A percentile compares a stretch with the other conserved stretches of the same genome.
phyloP scores from a whole-genome alignment of 2,113 vertebrate species.

The Probosciger aterrimus region DNA sequence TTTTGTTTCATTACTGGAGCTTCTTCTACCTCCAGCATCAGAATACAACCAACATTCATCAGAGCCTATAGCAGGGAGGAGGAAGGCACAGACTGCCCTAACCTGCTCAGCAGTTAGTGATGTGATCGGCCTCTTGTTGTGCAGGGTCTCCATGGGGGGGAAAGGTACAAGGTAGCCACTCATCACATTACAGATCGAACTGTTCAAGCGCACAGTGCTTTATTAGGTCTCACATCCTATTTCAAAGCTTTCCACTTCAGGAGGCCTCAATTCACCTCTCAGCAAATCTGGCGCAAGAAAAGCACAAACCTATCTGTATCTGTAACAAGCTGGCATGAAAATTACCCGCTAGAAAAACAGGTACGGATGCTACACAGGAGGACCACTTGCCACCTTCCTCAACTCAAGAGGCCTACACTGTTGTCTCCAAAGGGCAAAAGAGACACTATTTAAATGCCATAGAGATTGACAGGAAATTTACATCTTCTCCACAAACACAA shows the following conservation, averaged over 20 bases:
- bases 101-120: neutral
- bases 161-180: neutral
- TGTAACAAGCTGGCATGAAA: neutral
- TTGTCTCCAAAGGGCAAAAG: fast-evolving
- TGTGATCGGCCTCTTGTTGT: neutral
- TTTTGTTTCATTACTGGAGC: neutral
- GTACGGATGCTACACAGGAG: neutral
- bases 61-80: neutral
- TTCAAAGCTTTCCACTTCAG: neutral
- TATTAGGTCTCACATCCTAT: neutral
- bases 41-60: neutral
- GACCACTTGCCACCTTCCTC: neutral
- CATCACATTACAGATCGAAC: neutral
- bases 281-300: neutral
- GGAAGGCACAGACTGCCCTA: neutral
- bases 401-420: neutral
- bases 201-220: neutral
- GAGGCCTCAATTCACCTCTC: neutral
- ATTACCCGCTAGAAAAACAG: neutral
- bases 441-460: neutral
- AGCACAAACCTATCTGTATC: neutral
- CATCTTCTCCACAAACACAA: neutral
- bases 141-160: neutral
- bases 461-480: neutral
- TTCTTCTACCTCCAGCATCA: neutral